Conservation (phyloP, 2,797 vertebrate genomes). For the Neosilurus hyrtlii region DNA sequence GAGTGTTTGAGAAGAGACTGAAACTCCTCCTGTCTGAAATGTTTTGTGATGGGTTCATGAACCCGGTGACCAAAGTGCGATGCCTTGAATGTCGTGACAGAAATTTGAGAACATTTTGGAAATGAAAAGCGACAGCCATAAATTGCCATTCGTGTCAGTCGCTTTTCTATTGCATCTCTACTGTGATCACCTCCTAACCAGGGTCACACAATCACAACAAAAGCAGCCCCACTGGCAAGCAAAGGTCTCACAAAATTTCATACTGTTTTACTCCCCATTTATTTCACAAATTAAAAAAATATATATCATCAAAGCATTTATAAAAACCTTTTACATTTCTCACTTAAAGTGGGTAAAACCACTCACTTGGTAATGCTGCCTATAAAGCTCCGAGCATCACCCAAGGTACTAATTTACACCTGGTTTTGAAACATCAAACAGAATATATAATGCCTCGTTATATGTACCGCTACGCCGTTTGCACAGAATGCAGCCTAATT, state of each 20-base stretch:
- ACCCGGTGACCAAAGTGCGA: too few relatives aligned
- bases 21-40: too few relatives aligned
- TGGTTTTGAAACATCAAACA: conserved; percentile 13
- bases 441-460: neutral
- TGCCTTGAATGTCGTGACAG: too few relatives aligned
- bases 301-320: neutral
- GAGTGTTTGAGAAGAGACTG: too few relatives aligned
- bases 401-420: conserved; percentile 7
- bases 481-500: conserved; percentile 6
- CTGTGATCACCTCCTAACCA: too few relatives aligned
- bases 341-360: neutral
- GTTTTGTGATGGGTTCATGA: too few relatives aligned
- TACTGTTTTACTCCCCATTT: neutral
- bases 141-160: too few relatives aligned
- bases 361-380: neutral
- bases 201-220: neutral
- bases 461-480: neutral
- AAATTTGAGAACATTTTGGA: too few relatives aligned
- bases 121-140: too few relatives aligned
- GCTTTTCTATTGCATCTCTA: too few relatives aligned
- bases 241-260: neutral
- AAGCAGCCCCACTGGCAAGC: neutral
- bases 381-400: neutral
- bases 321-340: neutral
- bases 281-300: neutral